Percentiles rank a stretch among this genome's conserved stretches.
Conservation (phyloP, 2,113 vertebrate species). For the Brachypteracias leptosomus region DNA sequence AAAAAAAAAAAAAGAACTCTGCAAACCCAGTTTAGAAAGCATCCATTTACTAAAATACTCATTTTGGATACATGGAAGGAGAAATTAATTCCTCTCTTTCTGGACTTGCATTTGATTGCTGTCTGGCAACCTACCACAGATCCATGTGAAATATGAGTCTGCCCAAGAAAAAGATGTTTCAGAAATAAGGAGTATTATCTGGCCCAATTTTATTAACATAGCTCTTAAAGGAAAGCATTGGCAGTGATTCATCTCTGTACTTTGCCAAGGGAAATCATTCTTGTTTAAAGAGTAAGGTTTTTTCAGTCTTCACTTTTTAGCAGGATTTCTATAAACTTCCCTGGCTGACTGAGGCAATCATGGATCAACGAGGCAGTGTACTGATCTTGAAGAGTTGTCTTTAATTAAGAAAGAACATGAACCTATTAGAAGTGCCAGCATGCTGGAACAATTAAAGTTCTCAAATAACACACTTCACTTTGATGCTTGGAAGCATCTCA, state of each 20-base stretch:
- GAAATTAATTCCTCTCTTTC: not conserved
- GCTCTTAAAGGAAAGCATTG: slow-evolving; percentile 24
- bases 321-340: not conserved
- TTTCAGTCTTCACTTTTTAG: not conserved
- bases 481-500: slow-evolving; percentile 25
- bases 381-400: slow-evolving; percentile 32
- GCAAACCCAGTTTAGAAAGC: not conserved
- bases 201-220: slow-evolving; percentile 26
- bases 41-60: not conserved
- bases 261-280: slow-evolving; percentile 55
- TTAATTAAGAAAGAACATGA: slow-evolving; percentile 50
- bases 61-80: not conserved
- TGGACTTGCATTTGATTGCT: slow-evolving; percentile 1
- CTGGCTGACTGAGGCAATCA: slow-evolving; percentile 1
- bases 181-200: slow-evolving; percentile 52
- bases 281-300: slow-evolving; percentile 8
- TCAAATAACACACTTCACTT: slow-evolving; percentile 39
- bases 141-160: slow-evolving; percentile 45
- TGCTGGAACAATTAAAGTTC: slow-evolving; percentile 54
- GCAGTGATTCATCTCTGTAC: slow-evolving; percentile 38
- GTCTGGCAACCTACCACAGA: slow-evolving; percentile 46
- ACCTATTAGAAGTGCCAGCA: slow-evolving; percentile 12
- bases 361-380: not conserved
- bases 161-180: slow-evolving; percentile 54
- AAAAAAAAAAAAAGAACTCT: not conserved